These are phyloP conservation scores for Chionomys nivalis DNA, from an alignment of 2,113 vertebrate species.

Conservation along the genomic window DNA sequence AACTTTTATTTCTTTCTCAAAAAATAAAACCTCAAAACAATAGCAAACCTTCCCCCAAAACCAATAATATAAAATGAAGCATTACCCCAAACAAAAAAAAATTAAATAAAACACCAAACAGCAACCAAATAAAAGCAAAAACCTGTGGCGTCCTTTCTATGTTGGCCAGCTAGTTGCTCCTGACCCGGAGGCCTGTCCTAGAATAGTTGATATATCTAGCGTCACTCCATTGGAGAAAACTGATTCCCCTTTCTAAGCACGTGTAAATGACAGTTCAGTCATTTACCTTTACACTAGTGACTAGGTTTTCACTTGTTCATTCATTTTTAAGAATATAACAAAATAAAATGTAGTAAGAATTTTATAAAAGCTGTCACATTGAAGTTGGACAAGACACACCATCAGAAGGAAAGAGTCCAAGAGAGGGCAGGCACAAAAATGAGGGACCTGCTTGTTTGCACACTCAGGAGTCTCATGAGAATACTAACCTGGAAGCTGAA, in stretches of 20 bases:
- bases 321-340: neutral
- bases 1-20: neutral
- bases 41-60: neutral
- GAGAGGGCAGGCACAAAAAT: neutral
- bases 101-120: neutral
- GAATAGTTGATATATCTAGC: neutral
- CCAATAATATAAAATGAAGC: neutral
- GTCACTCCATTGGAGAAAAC: neutral
- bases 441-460: neutral
- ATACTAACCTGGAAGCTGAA: neutral
- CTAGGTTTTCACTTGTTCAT: neutral
- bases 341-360: neutral
- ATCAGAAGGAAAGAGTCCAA: neutral
- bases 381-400: neutral
- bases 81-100: neutral
- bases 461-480: neutral
- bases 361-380: neutral
- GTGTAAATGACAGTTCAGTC: neutral
- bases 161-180: neutral
- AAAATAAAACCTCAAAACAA: neutral
- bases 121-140: neutral
- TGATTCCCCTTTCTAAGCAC: neutral
- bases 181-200: neutral
- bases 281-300: neutral
- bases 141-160: neutral